Base-by-base conservation (phyloP, 2,113 vertebrate species). In the Actenoides hombroni region DNA sequence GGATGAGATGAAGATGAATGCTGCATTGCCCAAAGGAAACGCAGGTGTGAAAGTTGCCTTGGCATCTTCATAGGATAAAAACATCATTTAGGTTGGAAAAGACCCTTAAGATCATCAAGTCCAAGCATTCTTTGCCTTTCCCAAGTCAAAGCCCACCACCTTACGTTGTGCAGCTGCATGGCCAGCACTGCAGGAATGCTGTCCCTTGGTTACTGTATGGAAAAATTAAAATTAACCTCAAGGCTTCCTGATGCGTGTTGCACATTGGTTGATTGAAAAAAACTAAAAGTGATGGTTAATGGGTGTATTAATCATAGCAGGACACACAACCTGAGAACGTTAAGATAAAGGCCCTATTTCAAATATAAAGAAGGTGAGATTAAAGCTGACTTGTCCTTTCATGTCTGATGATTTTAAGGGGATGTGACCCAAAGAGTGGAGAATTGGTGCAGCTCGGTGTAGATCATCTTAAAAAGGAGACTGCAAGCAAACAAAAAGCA, bases 201-300 rank as follows among this genome's bases (percentile, higher is more conserved):
- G 0, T 76, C 40, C 53, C 56, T 49, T 57, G n/a, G 70, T 63
- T 91, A 59, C 57, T 26, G 2, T 51, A 25, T 56, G 65, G 83
- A 87, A 96, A 78, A 91, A 77, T 63, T 95, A 59, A 92, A 91
- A 87, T 70, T 77, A 94, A 85, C 33, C 57, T 79, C 48, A 82
- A 35, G 46, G 25, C 37, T 89, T 84, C 78, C 49, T 89, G 74
- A 83, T 85, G 83, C 65, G 40, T 49, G 37, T 71, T 91, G 44
- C 53, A 35, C 1, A 1, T 57, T 96, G 57, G 89, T 40, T 94
- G 76, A 78, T 40, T 74, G 35, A 64, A 91, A 95, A 73, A 67
- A 35, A 37, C 20, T 64, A 1, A 51, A 90, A 48, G n/a, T 69
- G 0, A 26, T 31, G 46, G 65, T 39, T 92, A 93, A 92, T 81